phyloP scores from a whole-genome alignment of 2,888 invertebrate species.

The Xiphydria camelus region DNA sequence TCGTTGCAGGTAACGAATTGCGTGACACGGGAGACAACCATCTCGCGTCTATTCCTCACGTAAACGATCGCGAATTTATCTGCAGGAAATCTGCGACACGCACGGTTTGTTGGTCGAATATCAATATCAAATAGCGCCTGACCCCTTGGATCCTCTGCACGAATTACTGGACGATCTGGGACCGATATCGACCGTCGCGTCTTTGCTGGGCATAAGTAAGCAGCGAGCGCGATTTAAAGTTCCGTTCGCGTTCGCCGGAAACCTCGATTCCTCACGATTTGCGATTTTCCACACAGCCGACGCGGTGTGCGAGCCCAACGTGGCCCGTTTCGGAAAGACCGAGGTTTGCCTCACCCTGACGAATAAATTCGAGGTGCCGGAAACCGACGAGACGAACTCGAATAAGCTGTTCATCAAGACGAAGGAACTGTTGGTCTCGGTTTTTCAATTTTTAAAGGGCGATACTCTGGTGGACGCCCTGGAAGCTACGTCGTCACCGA shows the following conservation, averaged over 20 bases:
- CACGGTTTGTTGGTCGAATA: conserved; percentile 72
- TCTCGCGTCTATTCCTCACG: too few relatives aligned
- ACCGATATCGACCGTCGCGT: conserved; percentile 59
- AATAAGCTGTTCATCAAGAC: conserved; percentile 73
- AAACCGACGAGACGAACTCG: conserved; percentile 67
- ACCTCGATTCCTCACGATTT: too few relatives aligned
- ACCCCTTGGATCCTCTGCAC: conserved; percentile 69
- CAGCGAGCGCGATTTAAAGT: too few relatives aligned
- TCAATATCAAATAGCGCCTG: conserved; percentile 69
- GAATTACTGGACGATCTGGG: conserved; percentile 71
- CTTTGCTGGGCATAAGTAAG: conserved; percentile 56
- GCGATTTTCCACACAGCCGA: conserved; percentile 53
- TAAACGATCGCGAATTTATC: too few relatives aligned
- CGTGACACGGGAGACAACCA: too few relatives aligned
- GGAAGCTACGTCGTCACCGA: conserved; percentile 37
- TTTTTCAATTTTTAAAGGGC: conserved; percentile 68
- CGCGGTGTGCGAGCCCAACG: conserved; percentile 60
- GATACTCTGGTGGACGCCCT: conserved; percentile 51
- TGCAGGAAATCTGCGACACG: conserved; percentile 72
- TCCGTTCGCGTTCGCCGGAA: too few relatives aligned
- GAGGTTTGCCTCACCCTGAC: conserved; percentile 72
- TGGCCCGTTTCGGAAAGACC: conserved; percentile 65
- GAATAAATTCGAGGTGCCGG: conserved; percentile 69
- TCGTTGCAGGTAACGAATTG: conserved; percentile 64
- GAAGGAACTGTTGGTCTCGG: conserved; percentile 73